Evolutionary conservation across 2,888 invertebrate species (phyloP).

Genomic region (Drosophila monieri): DNA sequence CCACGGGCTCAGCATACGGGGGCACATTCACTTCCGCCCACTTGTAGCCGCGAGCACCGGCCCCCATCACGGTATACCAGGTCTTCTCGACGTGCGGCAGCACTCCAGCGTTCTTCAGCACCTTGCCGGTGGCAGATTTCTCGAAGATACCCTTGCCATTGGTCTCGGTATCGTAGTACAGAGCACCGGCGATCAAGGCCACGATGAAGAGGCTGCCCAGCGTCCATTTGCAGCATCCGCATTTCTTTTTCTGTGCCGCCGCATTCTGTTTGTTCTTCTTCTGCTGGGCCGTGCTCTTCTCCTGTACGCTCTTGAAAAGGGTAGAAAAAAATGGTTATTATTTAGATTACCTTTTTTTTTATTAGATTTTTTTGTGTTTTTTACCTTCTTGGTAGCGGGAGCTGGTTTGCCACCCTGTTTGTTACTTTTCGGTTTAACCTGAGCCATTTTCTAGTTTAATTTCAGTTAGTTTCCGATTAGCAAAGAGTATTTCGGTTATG

Average conservation of each 20-base stretch:
- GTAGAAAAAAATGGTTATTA: slow-evolving; percentile 8
- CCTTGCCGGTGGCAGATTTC: slow-evolving; percentile 88
- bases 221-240: slow-evolving; percentile 87
- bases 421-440: slow-evolving; percentile 83
- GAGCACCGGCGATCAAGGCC: slow-evolving; percentile 86
- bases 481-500: slow-evolving; percentile 43
- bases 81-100: slow-evolving; percentile 87
- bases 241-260: slow-evolving; percentile 71
- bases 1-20: slow-evolving; percentile 88
- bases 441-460: slow-evolving; percentile 81
- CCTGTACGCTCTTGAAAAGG: slow-evolving; percentile 71
- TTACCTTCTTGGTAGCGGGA: slow-evolving; percentile 81
- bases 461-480: slow-evolving; percentile 58
- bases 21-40: slow-evolving; percentile 89
- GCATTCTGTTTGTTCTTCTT: slow-evolving; percentile 78
- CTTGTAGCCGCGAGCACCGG: slow-evolving; percentile 87
- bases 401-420: slow-evolving; percentile 82
- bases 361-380: slow-evolving; percentile 5
- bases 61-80: slow-evolving; percentile 86
- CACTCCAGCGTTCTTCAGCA: slow-evolving; percentile 88
- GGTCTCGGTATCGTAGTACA: slow-evolving; percentile 88
- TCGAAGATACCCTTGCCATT: slow-evolving; percentile 89
- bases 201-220: slow-evolving; percentile 87
- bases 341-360: slow-evolving; percentile 6
- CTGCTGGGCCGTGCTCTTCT: slow-evolving; percentile 80